Percentiles rank a stretch among this genome's conserved stretches.
phyloP scores from a whole-genome alignment of 1,140 invertebrate genomes.

The Megalopta genalis region DNA sequence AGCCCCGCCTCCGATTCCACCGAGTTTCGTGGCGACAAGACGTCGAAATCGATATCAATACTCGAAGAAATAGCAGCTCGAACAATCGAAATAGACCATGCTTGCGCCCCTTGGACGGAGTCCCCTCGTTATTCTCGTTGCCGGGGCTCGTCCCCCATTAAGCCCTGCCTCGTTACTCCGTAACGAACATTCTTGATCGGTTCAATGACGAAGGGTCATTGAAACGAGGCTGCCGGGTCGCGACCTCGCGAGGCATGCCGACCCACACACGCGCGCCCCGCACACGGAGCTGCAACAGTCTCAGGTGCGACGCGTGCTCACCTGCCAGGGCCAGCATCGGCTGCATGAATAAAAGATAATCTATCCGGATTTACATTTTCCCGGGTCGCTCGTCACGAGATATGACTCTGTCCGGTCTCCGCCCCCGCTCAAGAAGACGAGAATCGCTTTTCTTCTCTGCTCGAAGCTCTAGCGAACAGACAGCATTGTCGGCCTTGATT shows the following conservation, averaged over 20 bases:
- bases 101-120: too few relatives aligned
- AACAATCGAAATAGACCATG: too few relatives aligned
- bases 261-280: background rate
- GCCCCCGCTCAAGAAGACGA: background rate
- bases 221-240: constrained; percentile 53
- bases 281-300: too few relatives aligned
- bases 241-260: constrained; percentile 11
- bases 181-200: constrained; percentile 15
- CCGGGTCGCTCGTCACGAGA: constrained; percentile 26
- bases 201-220: constrained; percentile 48
- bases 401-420: background rate
- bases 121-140: background rate
- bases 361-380: constrained; percentile 51
- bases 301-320: constrained; percentile 9
- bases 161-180: constrained; percentile 8
- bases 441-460: too few relatives aligned
- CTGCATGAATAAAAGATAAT: constrained; percentile 64
- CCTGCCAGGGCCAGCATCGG: constrained; percentile 5
- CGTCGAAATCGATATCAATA: constrained; percentile 4
- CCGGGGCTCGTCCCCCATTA: constrained; percentile 1
- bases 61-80: background rate
- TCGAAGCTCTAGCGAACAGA: too few relatives aligned
- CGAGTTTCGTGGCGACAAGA: background rate
- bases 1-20: background rate
- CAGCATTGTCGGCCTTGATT: too few relatives aligned